Evolutionary conservation across 1,140 invertebrate genomes (phyloP), one percentile per base, ranked within the genome.

Genomic region (Solenopsis fugax): DNA sequence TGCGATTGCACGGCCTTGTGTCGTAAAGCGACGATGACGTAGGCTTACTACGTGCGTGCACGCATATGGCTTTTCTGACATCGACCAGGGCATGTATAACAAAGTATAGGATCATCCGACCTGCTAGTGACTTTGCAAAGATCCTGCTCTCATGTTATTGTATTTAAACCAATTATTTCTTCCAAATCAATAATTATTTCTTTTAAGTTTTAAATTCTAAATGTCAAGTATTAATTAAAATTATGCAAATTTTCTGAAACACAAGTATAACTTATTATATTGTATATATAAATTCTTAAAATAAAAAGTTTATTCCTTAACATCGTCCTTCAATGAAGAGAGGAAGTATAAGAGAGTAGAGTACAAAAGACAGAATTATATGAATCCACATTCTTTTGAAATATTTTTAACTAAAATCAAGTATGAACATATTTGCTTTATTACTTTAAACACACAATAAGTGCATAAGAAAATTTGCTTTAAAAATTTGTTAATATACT

Each of bases 1-100:
- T 90, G 92, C 93, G 94, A 95, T 94, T 94, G 93, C 93, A 94
- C 94, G 95, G 93, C 94, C 94, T 95, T 95, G 94, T 92, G 92
- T 95, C 95, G 93, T 95, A 95, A 95, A 95, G 80, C 89, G 92
- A 88, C 90, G 93, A 93, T 93, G 91, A 92, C 91, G 93, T 89
- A 92, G 92, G 90, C 87, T 76, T 89, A 90, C 85, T 71, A 86
- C 84, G 82, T 87, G 86, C 88, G 81, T 89, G 88, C 81, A 89
- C 87, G 85, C 89, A 89, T 90, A 88, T 58, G 54, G 56, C 54
- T 75, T 60, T 60, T n/a, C 29, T 73, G 54, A 88, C 91, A 89
- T 86, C 87, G 75, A 90, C 67, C 91, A 91, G 87, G 88, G 76
- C 41, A 56, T 76, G 24, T 41, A 75, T 24, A 45, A 72, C 85